These are phyloP conservation scores for Chorisops tibialis DNA, from an alignment of 2,888 invertebrate species.

Conservation along the genomic window DNA sequence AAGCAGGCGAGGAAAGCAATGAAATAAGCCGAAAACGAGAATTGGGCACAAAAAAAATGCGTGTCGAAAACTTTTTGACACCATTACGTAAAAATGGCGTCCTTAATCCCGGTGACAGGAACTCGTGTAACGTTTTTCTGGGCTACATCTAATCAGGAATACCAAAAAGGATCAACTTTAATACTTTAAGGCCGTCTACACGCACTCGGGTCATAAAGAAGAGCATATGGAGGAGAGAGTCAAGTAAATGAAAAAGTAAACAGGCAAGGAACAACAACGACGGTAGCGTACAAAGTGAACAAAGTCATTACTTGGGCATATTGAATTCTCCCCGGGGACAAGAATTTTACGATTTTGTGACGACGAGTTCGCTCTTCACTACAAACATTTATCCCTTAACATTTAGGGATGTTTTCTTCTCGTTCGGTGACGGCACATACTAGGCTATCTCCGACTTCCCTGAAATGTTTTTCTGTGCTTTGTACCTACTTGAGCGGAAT, in stretches of 20 bases:
- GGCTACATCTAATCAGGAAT: background rate
- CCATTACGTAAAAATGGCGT: constrained; percentile 3
- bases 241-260: constrained; percentile 29
- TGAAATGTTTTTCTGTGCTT: no score
- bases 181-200: constrained; percentile 15
- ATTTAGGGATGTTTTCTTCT: no score
- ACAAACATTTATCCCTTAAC: no score
- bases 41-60: background rate
- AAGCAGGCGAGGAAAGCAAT: no score
- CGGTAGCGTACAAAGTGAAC: constrained; percentile 29
- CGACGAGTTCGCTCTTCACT: no score
- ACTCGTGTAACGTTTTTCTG: background rate
- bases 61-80: background rate
- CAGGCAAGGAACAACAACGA: constrained; percentile 5
- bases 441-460: no score
- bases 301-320: constrained; percentile 33
- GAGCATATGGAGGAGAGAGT: constrained; percentile 22
- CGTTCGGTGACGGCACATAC: no score
- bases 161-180: background rate
- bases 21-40: no score
- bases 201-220: constrained; percentile 20
- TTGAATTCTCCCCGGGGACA: constrained; percentile 31
- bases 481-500: no score
- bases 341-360: constrained; percentile 31
- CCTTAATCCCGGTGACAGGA: background rate